Evolutionary conservation across 2,888 invertebrate genomes (phyloP), one percentile per base, ranked within the genome.

Genomic region (Alitta virens): DNA sequence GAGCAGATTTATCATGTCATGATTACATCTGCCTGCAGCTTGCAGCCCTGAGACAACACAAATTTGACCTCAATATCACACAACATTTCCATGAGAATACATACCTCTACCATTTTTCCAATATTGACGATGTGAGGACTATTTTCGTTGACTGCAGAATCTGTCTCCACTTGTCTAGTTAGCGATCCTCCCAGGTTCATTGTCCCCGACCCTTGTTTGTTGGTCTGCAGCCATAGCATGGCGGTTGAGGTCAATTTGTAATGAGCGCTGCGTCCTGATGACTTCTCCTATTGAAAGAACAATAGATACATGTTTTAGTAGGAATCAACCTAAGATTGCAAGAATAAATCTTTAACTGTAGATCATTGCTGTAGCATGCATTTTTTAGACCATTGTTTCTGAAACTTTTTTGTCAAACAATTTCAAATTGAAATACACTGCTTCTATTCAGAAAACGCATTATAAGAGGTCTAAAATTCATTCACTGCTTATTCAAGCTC

Each of bases 191-290:
- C 99, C 60, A 99, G 86, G 83, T 98, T 99, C 96, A 99, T 98
- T 18, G 95, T 96, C 21, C 99, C 99, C 16, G 97, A 97, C 60
- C 92, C 93, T 26, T 81, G 81, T 82, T 95, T 95, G 78, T 94
- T 95, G 1, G 99, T 99, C 82, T 99, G 98, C 63, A 99, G 87
- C 99, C 99, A 99, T 64, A 99, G 84, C 98, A 99, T 99, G 0
- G 94, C 96, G 0, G 99, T 99, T 0, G 97, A 98, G 50, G 98
- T 99, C 77, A 99, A 87, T 85, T 99, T 99, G 82, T 99, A 99
- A 82, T 97, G 96, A 25, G 97, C 97, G 73, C 89, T 91, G 27
- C 78, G 75, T 0, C 96, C 96, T 25, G 91, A 91, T 54, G 93
- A 90, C 83, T 97, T 97, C 82, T 97, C 96, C 79, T 94, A 69